Conservation (phyloP, 1,140 invertebrate genomes). For the Philaenus spumarius region DNA sequence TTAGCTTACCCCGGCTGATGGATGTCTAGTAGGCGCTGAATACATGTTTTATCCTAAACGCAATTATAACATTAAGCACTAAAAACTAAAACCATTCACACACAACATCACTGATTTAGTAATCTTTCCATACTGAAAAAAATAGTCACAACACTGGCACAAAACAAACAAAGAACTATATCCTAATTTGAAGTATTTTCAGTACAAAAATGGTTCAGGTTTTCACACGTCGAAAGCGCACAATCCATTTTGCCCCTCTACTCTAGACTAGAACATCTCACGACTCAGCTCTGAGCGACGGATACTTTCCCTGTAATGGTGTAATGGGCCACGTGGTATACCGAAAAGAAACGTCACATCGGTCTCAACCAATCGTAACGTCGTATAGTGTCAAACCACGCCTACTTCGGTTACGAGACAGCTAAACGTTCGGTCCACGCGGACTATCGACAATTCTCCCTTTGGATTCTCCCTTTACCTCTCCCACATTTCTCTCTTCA, state of each 20-base stretch:
- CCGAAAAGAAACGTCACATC: conserved; percentile 18
- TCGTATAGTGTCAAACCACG: not conserved
- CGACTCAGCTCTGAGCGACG: not conserved
- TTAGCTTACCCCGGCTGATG: conserved; percentile 12
- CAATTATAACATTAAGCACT: not conserved
- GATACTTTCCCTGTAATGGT: conserved; percentile 14
- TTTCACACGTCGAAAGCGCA: not conserved
- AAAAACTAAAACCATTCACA: not conserved
- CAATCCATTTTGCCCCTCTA: not conserved
- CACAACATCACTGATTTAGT: not conserved
- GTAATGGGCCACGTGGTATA: conserved; percentile 21
- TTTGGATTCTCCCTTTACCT: not conserved
- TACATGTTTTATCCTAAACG: conserved; percentile 6
- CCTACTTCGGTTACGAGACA: not conserved
- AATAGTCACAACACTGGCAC: not conserved
- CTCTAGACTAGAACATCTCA: not conserved
- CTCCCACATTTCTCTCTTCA: conserved; percentile 3
- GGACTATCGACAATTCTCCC: conserved; percentile 12
- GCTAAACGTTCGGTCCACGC: conserved; percentile 10
- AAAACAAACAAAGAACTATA: not conserved
- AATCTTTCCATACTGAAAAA: not conserved
- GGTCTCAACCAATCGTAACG: conserved; percentile 13
- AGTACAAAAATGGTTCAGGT: not conserved
- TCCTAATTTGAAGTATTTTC: not conserved
- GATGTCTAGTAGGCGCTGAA: conserved; percentile 12